Evolutionary conservation across 2,888 invertebrate species (phyloP), one percentile per base, ranked within the genome.

Genomic region (Lithosia quadra): DNA sequence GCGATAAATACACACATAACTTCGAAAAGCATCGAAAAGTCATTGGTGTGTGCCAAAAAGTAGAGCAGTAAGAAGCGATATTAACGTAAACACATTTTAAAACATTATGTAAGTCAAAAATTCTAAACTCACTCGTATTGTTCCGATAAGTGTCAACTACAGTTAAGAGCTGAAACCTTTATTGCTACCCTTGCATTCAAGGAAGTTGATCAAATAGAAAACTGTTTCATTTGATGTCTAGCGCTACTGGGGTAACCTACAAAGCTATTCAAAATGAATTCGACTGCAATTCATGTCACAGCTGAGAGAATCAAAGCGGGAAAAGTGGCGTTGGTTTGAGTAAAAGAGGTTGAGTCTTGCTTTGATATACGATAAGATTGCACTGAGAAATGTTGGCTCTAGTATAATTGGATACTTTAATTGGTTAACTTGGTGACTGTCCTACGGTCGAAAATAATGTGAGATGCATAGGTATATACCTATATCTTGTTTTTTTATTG

Each of bases 281-380:
- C 57, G 57, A 57, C 63, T 79, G 79, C 77, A 79, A 64, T 80
- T 72, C 68, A 72, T 69, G 73, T 73, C 77, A 76, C 67, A 74
- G 72, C 66, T 65, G 28, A 22, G 63, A 57, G 64, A 76, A 71
- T 72, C 81, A 73, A 81, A 74, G 28, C 64, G 13, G 22, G 11
- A 15, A 60, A 69, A 65, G 65, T 65, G 43, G 58, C 65, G 71
- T 60, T 61, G 63, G 18, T 53, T 59, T 59, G 49, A 22, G 55
- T 55, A 69, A 69, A 49, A 57, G 65, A 58, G 58, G 43, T 67
- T 63, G 57, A 34, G 21, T 68, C 69, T 58, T 28, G 63, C 60
- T 59, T 64, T 78, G 80, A 77, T 64, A 67, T 36, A 66, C 60
- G 53, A 61, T 61, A 13, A 65, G 36, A 39, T 34, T 22, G 43